Evolutionary conservation across 1,140 invertebrate species (phyloP).

Genomic region (Wasmannia auropunctata): DNA sequence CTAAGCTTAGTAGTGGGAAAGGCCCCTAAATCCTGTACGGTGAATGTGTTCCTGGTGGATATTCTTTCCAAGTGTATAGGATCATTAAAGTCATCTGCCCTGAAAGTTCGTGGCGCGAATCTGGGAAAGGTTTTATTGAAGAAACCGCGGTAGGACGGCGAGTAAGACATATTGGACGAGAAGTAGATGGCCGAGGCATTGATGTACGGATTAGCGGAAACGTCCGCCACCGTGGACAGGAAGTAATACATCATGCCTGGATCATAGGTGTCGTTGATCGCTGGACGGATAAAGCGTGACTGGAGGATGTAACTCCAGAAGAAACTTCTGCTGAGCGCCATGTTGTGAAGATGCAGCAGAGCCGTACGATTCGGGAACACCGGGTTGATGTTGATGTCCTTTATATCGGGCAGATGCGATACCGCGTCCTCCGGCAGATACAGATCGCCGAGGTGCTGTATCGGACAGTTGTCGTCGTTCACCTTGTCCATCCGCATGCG

Average conservation of each 20-base stretch:
- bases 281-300: slow-evolving; percentile 94
- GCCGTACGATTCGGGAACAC: slow-evolving; percentile 97
- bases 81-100: slow-evolving; percentile 97
- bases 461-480: slow-evolving; percentile 93
- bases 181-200: slow-evolving; percentile 98
- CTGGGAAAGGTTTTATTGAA: slow-evolving; percentile 98
- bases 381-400: slow-evolving; percentile 97
- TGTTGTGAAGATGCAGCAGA: slow-evolving; percentile 97
- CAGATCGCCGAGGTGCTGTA: slow-evolving; percentile 93
- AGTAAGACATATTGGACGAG: slow-evolving; percentile 96
- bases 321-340: slow-evolving; percentile 97
- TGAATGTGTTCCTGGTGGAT: slow-evolving; percentile 95
- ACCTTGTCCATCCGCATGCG: slow-evolving; percentile 93
- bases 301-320: slow-evolving; percentile 98
- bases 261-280: slow-evolving; percentile 96
- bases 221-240: slow-evolving; percentile 97
- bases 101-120: slow-evolving; percentile 97
- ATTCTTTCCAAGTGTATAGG: slow-evolving; percentile 96
- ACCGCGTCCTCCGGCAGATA: slow-evolving; percentile 93
- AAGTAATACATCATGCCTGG: slow-evolving; percentile 99
- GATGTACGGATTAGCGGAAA: slow-evolving; percentile 95
- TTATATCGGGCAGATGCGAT: slow-evolving; percentile 97
- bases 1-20: slow-evolving; percentile 90
- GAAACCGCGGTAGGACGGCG: slow-evolving; percentile 97
- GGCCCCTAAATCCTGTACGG: slow-evolving; percentile 93